phyloP scores from a whole-genome alignment of 2,797 vertebrate genomes.

The Hoplostethus mediterraneus region DNA sequence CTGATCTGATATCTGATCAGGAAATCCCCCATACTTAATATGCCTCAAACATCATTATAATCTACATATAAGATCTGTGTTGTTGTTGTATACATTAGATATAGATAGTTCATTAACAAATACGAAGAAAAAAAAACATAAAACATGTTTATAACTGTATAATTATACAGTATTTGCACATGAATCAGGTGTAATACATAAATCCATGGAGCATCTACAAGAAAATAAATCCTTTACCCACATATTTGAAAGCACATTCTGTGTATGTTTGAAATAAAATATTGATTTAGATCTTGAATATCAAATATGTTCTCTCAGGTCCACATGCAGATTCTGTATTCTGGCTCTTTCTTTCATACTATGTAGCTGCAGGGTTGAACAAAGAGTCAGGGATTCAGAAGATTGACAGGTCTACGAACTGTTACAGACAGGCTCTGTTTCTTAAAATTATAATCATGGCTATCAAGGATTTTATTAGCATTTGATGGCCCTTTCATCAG shows the following conservation, averaged over 20 bases:
- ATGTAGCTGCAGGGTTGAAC: conserved; percentile 63
- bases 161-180: not conserved
- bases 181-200: conserved; percentile 2
- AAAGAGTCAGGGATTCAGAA: conserved; percentile 65
- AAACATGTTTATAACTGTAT: conserved; percentile 14
- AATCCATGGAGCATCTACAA: not conserved
- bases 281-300: conserved; percentile 23
- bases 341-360: conserved; percentile 34
- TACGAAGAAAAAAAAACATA: too few relatives aligned
- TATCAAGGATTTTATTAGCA: conserved; percentile 64
- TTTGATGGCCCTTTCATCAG: conserved; percentile 54
- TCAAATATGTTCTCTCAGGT: conserved; percentile 20
- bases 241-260: conserved; percentile 7
- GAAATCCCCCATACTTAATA: conserved; percentile 57
- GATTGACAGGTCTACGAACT: conserved; percentile 75
- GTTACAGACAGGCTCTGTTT: conserved; percentile 70
- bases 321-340: conserved; percentile 20
- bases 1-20: conserved; percentile 32
- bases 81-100: conserved; percentile 45
- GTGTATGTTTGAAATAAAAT: conserved; percentile 12
- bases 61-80: conserved; percentile 35
- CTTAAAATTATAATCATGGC: conserved; percentile 71
- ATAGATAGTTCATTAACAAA: conserved; percentile 20
- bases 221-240: not conserved
- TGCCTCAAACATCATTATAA: conserved; percentile 30